phyloP scores from a whole-genome alignment of 2,113 vertebrate genomes.

The Prolemur simus region DNA sequence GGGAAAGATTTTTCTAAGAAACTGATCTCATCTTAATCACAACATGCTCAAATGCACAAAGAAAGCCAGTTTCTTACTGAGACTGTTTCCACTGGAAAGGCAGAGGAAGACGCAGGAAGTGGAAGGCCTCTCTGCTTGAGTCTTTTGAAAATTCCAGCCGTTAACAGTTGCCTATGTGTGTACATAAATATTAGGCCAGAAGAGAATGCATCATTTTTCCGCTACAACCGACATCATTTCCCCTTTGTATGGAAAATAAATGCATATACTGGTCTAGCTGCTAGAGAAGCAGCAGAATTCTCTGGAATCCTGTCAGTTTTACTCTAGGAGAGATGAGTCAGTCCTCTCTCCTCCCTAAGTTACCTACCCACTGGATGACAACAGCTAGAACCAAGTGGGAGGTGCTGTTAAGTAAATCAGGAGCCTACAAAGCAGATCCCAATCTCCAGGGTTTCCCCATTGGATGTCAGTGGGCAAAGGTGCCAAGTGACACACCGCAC shows the following conservation, averaged over 20 bases:
- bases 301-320: not conserved
- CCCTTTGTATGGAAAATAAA: not conserved
- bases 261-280: not conserved
- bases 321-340: not conserved
- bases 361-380: not conserved
- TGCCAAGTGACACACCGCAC: not conserved
- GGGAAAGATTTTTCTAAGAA: not conserved
- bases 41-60: not conserved
- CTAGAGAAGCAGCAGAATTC: not conserved
- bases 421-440: not conserved
- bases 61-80: not conserved
- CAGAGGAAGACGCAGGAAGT: not conserved
- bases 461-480: not conserved
- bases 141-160: conserved; percentile 23
- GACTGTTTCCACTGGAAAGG: not conserved
- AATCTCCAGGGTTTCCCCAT: not conserved
- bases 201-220: not conserved
- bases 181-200: not conserved
- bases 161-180: not conserved
- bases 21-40: not conserved
- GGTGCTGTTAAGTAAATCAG: not conserved
- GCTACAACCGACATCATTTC: not conserved
- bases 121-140: not conserved
- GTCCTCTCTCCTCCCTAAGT: not conserved
- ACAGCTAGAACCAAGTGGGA: not conserved